phyloP scores from a whole-genome alignment of 1,140 invertebrate genomes.

The Bombus ignitus region DNA sequence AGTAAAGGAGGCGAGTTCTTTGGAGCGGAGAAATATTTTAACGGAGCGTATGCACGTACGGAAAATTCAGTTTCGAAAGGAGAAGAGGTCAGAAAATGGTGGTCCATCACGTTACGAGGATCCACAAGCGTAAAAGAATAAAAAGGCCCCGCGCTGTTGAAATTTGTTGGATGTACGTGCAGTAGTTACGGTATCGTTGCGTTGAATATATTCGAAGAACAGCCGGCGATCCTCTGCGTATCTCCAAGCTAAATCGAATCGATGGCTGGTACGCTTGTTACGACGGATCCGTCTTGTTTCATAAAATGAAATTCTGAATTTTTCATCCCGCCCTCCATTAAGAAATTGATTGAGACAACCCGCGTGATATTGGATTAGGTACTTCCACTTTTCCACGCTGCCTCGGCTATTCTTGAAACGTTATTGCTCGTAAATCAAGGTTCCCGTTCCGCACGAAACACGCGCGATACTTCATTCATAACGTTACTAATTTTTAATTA shows the following conservation, averaged over 20 bases:
- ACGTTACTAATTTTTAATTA: background rate
- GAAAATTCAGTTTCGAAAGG: constrained; percentile 20
- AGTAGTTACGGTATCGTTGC: constrained; percentile 55
- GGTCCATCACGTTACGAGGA: background rate
- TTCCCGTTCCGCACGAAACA: background rate
- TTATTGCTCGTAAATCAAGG: background rate
- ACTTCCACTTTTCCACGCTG: too few relatives aligned
- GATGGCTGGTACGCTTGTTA: background rate
- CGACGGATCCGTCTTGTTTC: background rate
- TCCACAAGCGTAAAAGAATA: constrained; percentile 49
- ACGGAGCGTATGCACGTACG: background rate
- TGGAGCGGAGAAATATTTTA: background rate
- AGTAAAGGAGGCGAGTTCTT: background rate
- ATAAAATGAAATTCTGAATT: constrained; percentile 40
- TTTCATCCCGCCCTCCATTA: constrained; percentile 33
- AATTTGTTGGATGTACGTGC: constrained; percentile 64
- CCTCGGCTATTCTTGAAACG: background rate
- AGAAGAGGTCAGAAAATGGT: constrained; percentile 24
- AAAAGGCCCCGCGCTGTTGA: constrained; percentile 40
- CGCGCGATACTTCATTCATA: background rate
- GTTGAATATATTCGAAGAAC: constrained; percentile 51
- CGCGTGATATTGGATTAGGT: background rate
- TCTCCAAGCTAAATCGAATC: constrained; percentile 46
- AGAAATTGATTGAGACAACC: constrained; percentile 19
- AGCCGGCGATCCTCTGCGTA: constrained; percentile 31